Conservation (phyloP, 2,113 vertebrate species). For the Ammodytes dubius region DNA sequence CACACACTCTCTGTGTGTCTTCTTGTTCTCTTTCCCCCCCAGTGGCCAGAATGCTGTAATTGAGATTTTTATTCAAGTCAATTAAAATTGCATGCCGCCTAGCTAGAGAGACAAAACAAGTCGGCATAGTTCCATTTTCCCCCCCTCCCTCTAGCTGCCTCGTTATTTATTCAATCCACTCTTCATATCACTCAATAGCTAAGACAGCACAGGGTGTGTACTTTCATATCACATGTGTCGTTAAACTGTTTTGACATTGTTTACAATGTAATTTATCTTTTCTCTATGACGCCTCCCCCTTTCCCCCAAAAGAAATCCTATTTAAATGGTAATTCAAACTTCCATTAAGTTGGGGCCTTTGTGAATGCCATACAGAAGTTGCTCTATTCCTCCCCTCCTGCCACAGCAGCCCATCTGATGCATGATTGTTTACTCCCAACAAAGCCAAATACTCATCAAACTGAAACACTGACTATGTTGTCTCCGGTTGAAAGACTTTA, state of each 20-base stretch:
- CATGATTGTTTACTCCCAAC: conserved; percentile 73
- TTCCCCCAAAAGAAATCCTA: conserved; percentile 81
- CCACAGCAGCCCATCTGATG: conserved; percentile 66
- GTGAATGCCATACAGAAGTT: conserved; percentile 77
- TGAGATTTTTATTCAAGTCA: conserved; percentile 84
- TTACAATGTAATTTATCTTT: conserved; percentile 85
- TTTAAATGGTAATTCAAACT: conserved; percentile 87
- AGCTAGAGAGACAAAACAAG: conserved; percentile 79
- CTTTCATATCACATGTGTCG: conserved; percentile 83
- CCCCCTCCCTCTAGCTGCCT: conserved; percentile 62
- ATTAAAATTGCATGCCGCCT: conserved; percentile 80
- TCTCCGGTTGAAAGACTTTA: conserved; percentile 65
- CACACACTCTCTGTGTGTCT: conserved; percentile 7
- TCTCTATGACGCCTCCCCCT: conserved; percentile 70
- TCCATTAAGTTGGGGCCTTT: conserved; percentile 81
- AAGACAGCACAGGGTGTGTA: conserved; percentile 72
- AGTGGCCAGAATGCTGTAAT: conserved; percentile 81
- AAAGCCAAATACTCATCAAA: conserved; percentile 78
- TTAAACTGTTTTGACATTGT: conserved; percentile 86
- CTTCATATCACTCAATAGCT: conserved; percentile 74
- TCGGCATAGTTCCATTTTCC: conserved; percentile 59
- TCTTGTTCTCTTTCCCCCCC: conserved; percentile 69
- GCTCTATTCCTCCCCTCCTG: conserved; percentile 61
- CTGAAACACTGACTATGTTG: conserved; percentile 51
- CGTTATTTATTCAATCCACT: conserved; percentile 75